Base-by-base conservation (phyloP, 2,888 invertebrate genomes). In the Sesamia inferens region DNA sequence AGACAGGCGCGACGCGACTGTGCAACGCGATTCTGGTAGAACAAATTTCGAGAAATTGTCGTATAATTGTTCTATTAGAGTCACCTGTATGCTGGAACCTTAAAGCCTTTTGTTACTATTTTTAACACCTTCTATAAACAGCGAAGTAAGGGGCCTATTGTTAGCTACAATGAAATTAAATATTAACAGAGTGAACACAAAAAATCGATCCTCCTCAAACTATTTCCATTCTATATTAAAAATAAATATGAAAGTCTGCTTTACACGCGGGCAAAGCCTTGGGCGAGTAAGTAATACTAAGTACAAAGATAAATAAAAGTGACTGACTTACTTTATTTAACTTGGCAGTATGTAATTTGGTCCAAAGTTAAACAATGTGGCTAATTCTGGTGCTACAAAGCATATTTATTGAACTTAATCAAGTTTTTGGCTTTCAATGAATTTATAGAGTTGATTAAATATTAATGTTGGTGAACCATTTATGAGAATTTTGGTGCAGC, bases 221-320 rank as follows among this genome's bases (percentile, higher is more conserved):
- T 83, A 77, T 82, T 84, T 62, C 42, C 14, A 13, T 44, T 13
- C 13, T 11, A 44, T 44, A 44, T 13, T 44, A 44, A 44, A 13
- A 44, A 13, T 44, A 44, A 44, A 44, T 39, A 7, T n/a, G 8
- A 42, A 62, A 22, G 5, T 42, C 62, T 10, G 31, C n/a, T 14
- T 51, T 51, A 24, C 5, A 13, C 24, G 7, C 24, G 24, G 19
- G 13, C 47, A 48, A n/a, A 16, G 48, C 48, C 13, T 24, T 24
- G 24, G 63, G 24, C 48, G 24, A 48, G 31, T 76, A 72, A 83
- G 55, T 85, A 68, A 57, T 39, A 71, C 31, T 71, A 82, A 76
- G 76, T n/a, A 77, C 24, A 74, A 82, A 86, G 76, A 79, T 54
- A 85, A 79, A 86, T 68, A 80, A 82, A 75, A 74, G 39, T 62